A percentile compares a stretch with the other conserved stretches of the same genome.
Conservation (phyloP, 2,888 invertebrate genomes). For the Merodon equestris region DNA sequence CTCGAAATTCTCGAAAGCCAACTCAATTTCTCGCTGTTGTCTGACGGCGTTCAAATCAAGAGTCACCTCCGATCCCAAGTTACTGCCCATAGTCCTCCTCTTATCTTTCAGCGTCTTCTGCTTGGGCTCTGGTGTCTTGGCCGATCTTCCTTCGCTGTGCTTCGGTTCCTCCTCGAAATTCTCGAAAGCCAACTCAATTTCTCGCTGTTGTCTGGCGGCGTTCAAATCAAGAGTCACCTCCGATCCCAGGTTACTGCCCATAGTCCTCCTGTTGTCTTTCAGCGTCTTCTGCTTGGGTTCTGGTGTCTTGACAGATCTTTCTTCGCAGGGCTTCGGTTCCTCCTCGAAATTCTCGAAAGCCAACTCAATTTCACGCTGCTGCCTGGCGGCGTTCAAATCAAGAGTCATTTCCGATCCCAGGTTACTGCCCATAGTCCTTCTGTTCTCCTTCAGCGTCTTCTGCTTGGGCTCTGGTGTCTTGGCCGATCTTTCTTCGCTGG, state of each 20-base stretch:
- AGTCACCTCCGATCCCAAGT: background rate
- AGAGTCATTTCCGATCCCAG: background rate
- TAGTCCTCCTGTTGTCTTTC: background rate
- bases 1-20: conserved; percentile 46
- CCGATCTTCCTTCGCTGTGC: background rate
- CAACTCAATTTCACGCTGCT: background rate
- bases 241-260: background rate
- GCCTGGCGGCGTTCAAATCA: background rate
- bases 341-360: background rate
- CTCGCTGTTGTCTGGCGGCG: conserved; percentile 14
- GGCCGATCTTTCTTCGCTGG: background rate
- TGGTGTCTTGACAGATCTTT: background rate
- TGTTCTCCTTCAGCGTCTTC: background rate
- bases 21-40: conserved; percentile 28
- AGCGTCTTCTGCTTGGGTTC: background rate
- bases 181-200: conserved; percentile 39
- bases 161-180: conserved; percentile 44
- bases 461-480: background rate
- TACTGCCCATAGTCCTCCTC: conserved; percentile 24
- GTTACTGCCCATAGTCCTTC: background rate
- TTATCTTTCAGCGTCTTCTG: background rate
- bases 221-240: conserved; percentile 15
- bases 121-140: conserved; percentile 32
- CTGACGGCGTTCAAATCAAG: conserved; percentile 32
- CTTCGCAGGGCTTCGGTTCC: background rate